Evolutionary conservation across 2,113 vertebrate genomes (phyloP).

Genomic region (Ptilonorhynchus violaceus): DNA sequence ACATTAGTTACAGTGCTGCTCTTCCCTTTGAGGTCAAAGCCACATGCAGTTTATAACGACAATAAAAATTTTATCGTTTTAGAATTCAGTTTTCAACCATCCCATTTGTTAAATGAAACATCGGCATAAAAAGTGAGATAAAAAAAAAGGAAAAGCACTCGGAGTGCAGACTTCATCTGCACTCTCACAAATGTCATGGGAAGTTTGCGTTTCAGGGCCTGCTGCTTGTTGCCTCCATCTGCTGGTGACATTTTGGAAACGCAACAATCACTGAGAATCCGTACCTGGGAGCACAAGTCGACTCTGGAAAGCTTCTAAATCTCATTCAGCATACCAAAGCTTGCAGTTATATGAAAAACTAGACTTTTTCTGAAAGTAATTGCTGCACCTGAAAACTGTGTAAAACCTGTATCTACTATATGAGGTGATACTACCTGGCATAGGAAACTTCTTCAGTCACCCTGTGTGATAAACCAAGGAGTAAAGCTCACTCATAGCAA

Average conservation of each 20-base stretch:
- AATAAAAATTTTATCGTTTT: background rate
- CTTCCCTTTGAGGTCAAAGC: background rate
- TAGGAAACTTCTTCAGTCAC: background rate
- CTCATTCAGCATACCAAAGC: background rate
- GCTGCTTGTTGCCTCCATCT: constrained; percentile 76
- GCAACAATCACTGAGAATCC: background rate
- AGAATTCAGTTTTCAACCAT: constrained; percentile 17
- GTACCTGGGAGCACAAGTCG: background rate
- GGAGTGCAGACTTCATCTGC: background rate
- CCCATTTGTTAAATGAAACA: constrained; percentile 9
- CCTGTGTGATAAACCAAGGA: background rate
- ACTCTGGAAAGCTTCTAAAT: background rate
- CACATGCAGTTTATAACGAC: background rate
- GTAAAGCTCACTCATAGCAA: background rate
- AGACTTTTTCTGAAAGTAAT: background rate
- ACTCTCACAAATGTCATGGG: background rate
- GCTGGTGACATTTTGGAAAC: constrained; percentile 56
- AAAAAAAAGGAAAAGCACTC: background rate
- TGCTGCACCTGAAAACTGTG: background rate
- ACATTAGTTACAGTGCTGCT: background rate
- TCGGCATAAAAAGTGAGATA: background rate
- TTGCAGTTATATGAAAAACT: background rate
- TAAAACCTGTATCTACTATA: background rate
- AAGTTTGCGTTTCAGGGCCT: background rate
- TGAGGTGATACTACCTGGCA: background rate